Conservation (phyloP, 1,140 invertebrate genomes). For the Apis cerana region DNA sequence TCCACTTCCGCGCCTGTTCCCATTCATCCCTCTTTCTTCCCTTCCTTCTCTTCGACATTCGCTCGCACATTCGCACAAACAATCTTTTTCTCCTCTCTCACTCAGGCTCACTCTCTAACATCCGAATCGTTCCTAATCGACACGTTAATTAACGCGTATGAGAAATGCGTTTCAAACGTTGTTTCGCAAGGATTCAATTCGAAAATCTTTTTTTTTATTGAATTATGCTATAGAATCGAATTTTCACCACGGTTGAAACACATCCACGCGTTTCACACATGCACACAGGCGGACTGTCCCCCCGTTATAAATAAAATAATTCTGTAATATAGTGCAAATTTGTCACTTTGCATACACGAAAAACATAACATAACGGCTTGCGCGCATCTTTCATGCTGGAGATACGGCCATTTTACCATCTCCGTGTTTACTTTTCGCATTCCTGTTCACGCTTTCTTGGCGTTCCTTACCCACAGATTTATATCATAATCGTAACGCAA, state of each 20-base stretch:
- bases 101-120: not conserved
- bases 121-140: not conserved
- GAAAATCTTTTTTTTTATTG: not conserved
- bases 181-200: not conserved
- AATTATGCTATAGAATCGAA: not conserved
- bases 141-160: not conserved
- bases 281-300: conserved; percentile 22
- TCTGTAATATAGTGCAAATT: conserved; percentile 64
- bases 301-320: conserved; percentile 70
- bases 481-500: conserved; percentile 64
- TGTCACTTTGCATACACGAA: conserved; percentile 54
- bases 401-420: conserved; percentile 21
- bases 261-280: not conserved
- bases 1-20: conserved; percentile 31
- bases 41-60: conserved; percentile 6
- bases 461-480: conserved; percentile 22
- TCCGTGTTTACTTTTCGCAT: not conserved
- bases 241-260: not conserved
- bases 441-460: conserved; percentile 15
- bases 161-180: not conserved
- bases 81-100: not conserved
- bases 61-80: not conserved
- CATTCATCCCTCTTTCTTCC: conserved; percentile 36
- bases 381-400: conserved; percentile 27
- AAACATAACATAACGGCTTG: conserved; percentile 50